A percentile compares a stretch with the other conserved stretches of the same genome.
These are phyloP conservation scores for Cataglyphis livida DNA, from an alignment of 2,888 invertebrate species.

Conservation along the genomic window DNA sequence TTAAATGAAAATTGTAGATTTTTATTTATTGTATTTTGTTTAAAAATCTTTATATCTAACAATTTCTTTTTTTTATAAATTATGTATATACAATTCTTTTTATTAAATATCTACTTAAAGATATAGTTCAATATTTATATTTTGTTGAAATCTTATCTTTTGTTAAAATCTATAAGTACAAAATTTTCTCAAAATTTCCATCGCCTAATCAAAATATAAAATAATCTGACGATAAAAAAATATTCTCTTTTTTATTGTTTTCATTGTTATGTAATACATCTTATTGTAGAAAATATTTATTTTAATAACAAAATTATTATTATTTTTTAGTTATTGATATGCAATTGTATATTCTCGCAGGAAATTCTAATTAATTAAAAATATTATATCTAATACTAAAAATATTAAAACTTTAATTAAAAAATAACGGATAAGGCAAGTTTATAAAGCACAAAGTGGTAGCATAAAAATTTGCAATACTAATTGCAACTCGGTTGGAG, in stretches of 20 bases:
- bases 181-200: neutral
- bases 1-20: too few relatives aligned
- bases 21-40: too few relatives aligned
- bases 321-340: neutral
- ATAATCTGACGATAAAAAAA: neutral
- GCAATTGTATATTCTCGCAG: neutral
- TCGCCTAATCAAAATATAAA: neutral
- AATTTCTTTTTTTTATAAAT: too few relatives aligned
- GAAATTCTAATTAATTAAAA: neutral
- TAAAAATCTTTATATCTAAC: too few relatives aligned
- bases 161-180: neutral
- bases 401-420: neutral
- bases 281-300: neutral
- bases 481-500: conserved; percentile 61
- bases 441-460: neutral
- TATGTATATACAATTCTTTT: too few relatives aligned
- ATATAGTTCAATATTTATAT: neutral
- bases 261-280: neutral
- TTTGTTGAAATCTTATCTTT: neutral
- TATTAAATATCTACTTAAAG: neutral
- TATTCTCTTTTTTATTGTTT: neutral
- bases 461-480: conserved; percentile 53
- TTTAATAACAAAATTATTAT: neutral
- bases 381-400: neutral
- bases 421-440: neutral